Evolutionary conservation across 2,797 vertebrate species (phyloP).

Genomic region (Myotis daubentonii): DNA sequence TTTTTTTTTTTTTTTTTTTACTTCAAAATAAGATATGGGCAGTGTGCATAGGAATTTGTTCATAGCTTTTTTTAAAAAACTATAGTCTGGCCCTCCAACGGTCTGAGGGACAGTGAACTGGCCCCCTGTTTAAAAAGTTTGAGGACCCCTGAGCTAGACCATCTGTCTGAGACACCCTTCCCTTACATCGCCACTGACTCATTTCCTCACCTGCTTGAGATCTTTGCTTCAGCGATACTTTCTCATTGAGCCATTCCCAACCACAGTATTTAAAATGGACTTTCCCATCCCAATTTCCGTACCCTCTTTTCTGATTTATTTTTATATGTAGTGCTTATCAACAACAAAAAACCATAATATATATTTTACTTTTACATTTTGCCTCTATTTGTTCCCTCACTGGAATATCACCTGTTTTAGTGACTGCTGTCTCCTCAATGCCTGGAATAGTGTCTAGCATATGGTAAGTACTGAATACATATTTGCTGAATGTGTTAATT

Average conservation of each 20-base stretch:
- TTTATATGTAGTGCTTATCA: neutral
- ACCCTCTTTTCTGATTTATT: neutral
- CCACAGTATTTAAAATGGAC: neutral
- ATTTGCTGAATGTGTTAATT: slow-evolving; percentile 3
- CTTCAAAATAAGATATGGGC: too few species aligned
- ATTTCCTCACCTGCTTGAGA: neutral
- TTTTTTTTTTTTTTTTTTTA: too few species aligned
- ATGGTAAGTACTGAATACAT: neutral
- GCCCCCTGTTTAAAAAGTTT: too few species aligned
- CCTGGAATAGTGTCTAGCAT: neutral
- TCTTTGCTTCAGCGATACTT: neutral
- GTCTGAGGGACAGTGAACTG: too few species aligned
- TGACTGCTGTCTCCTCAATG: neutral
- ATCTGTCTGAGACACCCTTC: neutral
- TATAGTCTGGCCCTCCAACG: too few species aligned
- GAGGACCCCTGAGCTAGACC: neutral
- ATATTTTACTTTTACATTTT: neutral
- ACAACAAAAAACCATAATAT: neutral
- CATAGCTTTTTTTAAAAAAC: too few species aligned
- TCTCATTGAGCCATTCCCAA: neutral
- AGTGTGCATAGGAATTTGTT: too few species aligned
- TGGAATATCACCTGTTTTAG: neutral
- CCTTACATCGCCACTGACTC: neutral
- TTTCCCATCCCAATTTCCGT: neutral
- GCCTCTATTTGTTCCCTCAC: neutral